Conservation (phyloP, 2,113 vertebrate species). For the Oceanites oceanicus region DNA sequence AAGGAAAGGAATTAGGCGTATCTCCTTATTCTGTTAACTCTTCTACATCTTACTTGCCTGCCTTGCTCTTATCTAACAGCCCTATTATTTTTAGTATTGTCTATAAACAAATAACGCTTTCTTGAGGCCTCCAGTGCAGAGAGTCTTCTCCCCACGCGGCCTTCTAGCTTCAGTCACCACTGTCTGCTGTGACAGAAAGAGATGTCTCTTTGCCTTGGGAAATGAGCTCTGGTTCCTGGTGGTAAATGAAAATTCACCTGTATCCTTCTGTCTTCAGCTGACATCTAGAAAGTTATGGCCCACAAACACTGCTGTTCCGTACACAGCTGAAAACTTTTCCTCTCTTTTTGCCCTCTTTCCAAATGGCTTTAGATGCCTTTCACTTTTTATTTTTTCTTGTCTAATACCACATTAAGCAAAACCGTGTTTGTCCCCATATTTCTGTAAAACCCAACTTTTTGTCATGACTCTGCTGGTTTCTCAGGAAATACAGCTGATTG, state of each 20-base stretch:
- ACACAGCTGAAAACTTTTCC: not conserved
- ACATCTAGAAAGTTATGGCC: rapidly evolving
- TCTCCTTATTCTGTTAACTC: not conserved
- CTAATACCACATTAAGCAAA: not conserved
- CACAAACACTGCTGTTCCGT: not conserved
- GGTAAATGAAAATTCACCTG: not conserved
- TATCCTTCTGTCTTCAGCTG: not conserved
- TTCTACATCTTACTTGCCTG: not conserved
- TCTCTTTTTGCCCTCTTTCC: not conserved
- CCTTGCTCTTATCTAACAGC: not conserved
- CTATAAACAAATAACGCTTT: not conserved
- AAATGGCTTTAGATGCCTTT: not conserved
- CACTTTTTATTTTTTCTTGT: not conserved
- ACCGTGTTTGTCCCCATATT: rapidly evolving
- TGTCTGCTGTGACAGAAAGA: not conserved
- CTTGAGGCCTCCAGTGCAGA: not conserved
- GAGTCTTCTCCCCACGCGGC: not conserved
- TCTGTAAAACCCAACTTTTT: not conserved
- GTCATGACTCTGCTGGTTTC: rapidly evolving
- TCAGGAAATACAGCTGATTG: not conserved
- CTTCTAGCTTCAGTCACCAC: not conserved
- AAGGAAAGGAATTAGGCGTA: not conserved
- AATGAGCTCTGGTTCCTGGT: not conserved
- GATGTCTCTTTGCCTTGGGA: not conserved
- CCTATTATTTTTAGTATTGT: not conserved